Evolutionary conservation across 2,888 invertebrate genomes (phyloP), one percentile per base, ranked within the genome.

Genomic region (Tetragonisca angustula): DNA sequence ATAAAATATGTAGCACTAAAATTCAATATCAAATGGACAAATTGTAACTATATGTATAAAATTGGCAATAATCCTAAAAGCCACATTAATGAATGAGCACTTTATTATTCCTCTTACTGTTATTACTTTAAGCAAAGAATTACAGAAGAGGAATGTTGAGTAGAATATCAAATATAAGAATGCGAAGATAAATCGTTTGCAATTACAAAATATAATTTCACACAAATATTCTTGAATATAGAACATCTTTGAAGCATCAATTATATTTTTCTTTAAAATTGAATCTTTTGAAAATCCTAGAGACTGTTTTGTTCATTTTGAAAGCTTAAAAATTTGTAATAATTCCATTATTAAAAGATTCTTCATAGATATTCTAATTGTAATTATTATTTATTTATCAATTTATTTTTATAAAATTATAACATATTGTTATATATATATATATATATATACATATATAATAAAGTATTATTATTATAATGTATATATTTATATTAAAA

Each of bases 1-100:
- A 71, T 84, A 84, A 83, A 83, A 83, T 84, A 83, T 84, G 69
- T 32, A 83, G 61, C 50, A 70, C 27, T 74, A 75, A 75, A 78
- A 71, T 83, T 83, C 43, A 77, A 78, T 83, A 64, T 81, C 24
- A 70, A 76, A 59, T 72, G 32, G 69, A 73, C 43, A 61, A 74
- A 24, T 75, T 68, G 43, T 62, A 72, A 62, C 50, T 49, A 52
- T 54, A 11, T 15, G n/a, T 36, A 56, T 56, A 83, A 78, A 81
- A 72, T 62, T 54, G 67, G n/a, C 61, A 32, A 79, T 70, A 65
- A n/a, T 27, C 52, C 17, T 27, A 61, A 56, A 36, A 73, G 70
- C 52, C 49, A 56, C 15, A 15, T 61, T 19, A 43, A 74, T 73
- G 6, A 74, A 70, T 65, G 56, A 82, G 59, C 67, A 76, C 49